A percentile compares a stretch with the other conserved stretches of the same genome.
These are phyloP conservation scores for Drosophila meridiana DNA, from an alignment of 2,888 invertebrate genomes.

Conservation along the genomic window DNA sequence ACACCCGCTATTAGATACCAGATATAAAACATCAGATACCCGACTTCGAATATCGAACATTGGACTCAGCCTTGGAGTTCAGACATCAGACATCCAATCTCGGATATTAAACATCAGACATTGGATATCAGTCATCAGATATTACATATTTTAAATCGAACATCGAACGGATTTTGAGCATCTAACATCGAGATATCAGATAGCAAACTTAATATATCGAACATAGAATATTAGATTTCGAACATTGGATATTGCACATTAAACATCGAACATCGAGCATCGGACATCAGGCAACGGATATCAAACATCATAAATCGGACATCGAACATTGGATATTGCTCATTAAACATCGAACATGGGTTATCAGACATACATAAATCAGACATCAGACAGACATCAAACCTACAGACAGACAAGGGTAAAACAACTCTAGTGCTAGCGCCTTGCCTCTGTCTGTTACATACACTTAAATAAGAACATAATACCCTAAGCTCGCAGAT, in stretches of 20 bases:
- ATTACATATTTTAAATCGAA: background rate
- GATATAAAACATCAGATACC: background rate
- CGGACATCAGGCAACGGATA: background rate
- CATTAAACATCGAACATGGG: background rate
- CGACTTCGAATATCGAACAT: background rate
- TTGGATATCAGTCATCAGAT: background rate
- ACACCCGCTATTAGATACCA: too few species aligned
- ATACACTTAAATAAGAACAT: background rate
- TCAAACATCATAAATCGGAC: background rate
- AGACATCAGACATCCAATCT: background rate
- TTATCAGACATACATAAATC: background rate
- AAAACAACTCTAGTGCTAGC: background rate
- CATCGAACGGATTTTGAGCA: background rate
- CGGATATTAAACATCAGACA: too few species aligned
- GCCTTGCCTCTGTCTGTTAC: background rate
- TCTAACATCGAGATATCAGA: background rate
- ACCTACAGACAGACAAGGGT: background rate
- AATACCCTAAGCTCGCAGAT: background rate
- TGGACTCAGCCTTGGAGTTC: too few species aligned
- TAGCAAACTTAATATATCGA: background rate
- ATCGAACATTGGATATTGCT: fast-evolving
- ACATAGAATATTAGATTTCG: background rate
- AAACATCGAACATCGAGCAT: too few species aligned
- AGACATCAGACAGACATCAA: background rate
- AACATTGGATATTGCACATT: background rate